Percentiles rank a stretch among this genome's conserved stretches.
Conservation (phyloP, 2,797 vertebrate genomes). For the Mormyrops boulengeri region DNA sequence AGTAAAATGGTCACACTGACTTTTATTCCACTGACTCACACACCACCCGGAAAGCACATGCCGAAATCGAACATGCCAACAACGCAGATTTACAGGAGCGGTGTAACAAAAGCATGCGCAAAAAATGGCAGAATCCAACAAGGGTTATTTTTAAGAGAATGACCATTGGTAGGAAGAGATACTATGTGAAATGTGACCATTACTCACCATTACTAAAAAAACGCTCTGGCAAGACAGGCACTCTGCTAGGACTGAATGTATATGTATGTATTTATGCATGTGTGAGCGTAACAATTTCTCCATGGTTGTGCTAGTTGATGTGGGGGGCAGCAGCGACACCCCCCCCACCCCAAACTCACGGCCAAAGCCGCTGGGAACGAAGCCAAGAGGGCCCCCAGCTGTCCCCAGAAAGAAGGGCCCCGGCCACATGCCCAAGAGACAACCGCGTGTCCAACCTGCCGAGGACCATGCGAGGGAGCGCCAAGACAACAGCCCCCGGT, state of each 20-base stretch:
- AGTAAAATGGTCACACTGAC: background rate
- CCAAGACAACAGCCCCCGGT: no score
- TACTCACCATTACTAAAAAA: background rate
- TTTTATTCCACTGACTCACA: background rate
- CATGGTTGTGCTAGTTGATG: no score
- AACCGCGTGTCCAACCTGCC: no score
- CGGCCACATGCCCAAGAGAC: no score
- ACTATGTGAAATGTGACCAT: background rate
- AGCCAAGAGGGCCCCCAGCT: no score
- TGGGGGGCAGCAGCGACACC: no score
- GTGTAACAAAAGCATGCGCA: background rate
- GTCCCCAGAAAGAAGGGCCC: no score
- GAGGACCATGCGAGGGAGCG: no score
- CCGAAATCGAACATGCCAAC: background rate
- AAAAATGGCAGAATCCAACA: background rate
- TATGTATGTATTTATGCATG: no score
- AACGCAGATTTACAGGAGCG: background rate
- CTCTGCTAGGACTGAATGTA: background rate
- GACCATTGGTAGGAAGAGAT: background rate
- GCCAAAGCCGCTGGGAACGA: no score
- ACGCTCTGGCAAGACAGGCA: background rate
- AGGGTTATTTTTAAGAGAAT: background rate
- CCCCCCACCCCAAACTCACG: no score
- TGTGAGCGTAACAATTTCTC: no score
- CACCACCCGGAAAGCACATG: background rate